phyloP scores from a whole-genome alignment of 2,113 vertebrate species.

The Symphodus melops region DNA sequence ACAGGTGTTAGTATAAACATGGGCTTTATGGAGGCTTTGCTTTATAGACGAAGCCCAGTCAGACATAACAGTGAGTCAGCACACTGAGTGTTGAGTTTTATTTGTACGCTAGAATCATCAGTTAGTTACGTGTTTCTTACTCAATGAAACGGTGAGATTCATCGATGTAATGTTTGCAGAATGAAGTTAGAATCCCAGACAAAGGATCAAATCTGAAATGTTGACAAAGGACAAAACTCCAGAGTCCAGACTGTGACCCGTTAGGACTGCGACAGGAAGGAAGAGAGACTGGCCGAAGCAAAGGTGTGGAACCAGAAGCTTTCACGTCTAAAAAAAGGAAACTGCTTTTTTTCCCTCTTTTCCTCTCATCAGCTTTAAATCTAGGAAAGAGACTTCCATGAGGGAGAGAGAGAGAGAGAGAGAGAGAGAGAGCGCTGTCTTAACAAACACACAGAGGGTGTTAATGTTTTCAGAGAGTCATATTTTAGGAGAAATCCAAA shows the following conservation, averaged over 20 bases:
- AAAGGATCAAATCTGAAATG: conserved; percentile 49
- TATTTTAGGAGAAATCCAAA: conserved; percentile 29
- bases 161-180: conserved; percentile 16
- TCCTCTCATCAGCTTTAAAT: conserved; percentile 65
- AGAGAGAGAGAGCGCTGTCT: conserved; percentile 1
- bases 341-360: conserved; percentile 70
- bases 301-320: conserved; percentile 70
- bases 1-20: background rate
- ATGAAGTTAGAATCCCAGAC: conserved; percentile 42
- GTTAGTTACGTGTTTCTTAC: background rate
- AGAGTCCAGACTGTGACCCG: conserved; percentile 61
- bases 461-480: conserved; percentile 35
- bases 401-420: conserved; percentile 20
- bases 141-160: conserved; percentile 3
- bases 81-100: background rate
- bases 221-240: conserved; percentile 70
- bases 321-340: conserved; percentile 65
- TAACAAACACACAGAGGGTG: conserved; percentile 43
- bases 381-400: conserved; percentile 67
- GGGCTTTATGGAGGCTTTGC: background rate
- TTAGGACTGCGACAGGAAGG: conserved; percentile 69
- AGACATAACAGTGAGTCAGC: background rate
- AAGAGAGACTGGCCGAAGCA: conserved; percentile 65
- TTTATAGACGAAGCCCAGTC: background rate
- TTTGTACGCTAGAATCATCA: background rate